Percentiles rank a stretch among this genome's conserved stretches.
phyloP scores from a whole-genome alignment of 2,888 invertebrate genomes.

The Cheilosia pagana region DNA sequence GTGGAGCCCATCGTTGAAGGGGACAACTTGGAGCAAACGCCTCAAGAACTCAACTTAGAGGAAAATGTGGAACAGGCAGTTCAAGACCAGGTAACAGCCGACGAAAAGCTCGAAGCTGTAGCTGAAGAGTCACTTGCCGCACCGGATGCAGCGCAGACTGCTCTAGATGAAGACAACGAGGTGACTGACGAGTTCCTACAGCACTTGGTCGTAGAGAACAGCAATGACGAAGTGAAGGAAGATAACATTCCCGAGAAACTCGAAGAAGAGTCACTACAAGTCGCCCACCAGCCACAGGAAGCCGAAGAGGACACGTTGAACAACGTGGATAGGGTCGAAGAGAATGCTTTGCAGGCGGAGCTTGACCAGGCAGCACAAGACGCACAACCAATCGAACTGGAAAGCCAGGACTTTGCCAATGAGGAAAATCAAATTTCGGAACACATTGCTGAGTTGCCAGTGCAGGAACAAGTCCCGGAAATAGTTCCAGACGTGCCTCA shows the following conservation, averaged over 20 bases:
- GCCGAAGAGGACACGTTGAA: constrained; percentile 4
- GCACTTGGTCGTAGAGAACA: neutral
- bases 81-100: neutral
- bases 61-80: neutral
- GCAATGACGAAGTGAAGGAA: neutral
- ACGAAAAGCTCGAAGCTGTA: neutral
- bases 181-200: neutral
- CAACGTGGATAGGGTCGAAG: neutral
- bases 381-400: constrained; percentile 1
- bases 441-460: neutral
- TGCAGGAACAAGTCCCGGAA: neutral
- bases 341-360: neutral
- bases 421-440: constrained; percentile 26
- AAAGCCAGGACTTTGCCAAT: neutral
- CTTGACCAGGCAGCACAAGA: neutral
- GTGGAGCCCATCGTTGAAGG: neutral
- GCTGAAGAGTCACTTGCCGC: neutral
- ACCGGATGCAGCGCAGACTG: neutral
- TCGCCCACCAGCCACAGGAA: constrained; percentile 6
- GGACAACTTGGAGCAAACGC: neutral
- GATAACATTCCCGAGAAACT: neutral
- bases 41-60: constrained; percentile 4
- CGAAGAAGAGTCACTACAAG: constrained; percentile 1
- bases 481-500: neutral
- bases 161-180: neutral